Evolutionary conservation across 2,797 vertebrate genomes (phyloP).

Genomic region (Schizopygopsis malacanthus): DNA sequence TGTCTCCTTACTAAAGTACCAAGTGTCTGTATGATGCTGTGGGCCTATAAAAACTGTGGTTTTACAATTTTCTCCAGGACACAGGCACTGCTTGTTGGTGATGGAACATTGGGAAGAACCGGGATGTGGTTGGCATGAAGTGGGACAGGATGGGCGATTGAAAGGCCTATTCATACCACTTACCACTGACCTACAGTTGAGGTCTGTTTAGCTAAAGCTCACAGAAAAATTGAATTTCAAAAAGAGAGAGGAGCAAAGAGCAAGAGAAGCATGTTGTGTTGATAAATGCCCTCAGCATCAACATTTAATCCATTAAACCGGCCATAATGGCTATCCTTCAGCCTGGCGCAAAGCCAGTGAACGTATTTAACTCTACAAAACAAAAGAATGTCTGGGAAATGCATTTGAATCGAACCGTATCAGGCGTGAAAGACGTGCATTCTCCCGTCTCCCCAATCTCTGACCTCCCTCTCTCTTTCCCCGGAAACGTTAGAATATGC

Average conservation of each 20-base stretch:
- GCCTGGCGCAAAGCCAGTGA: conserved; percentile 17
- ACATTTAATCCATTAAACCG: conserved; percentile 42
- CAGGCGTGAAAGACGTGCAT: conserved; percentile 25
- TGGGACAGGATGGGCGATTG: conserved; percentile 4
- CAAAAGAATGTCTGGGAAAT: conserved; percentile 35
- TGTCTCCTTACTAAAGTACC: not conserved
- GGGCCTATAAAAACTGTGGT: conserved; percentile 47
- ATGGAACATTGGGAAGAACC: conserved; percentile 40
- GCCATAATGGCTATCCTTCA: conserved; percentile 29
- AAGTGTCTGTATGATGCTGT: not conserved
- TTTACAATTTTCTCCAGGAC: conserved; percentile 51
- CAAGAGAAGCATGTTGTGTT: conserved; percentile 16
- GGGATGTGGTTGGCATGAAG: conserved; percentile 46
- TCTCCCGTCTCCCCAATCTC: conserved; percentile 34
- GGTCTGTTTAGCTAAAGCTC: conserved; percentile 37
- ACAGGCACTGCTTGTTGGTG: conserved; percentile 19
- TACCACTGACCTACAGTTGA: conserved; percentile 42
- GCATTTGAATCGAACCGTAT: conserved; percentile 14
- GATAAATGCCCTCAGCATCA: not conserved
- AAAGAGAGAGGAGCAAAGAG: conserved; percentile 10
- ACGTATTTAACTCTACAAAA: conserved; percentile 28
- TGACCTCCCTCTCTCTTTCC: conserved; percentile 20
- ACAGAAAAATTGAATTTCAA: conserved; percentile 13
- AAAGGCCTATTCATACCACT: conserved; percentile 44
- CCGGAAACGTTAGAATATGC: conserved; percentile 58